These are phyloP conservation scores for Phalacrocorax carbo DNA, from an alignment of 2,113 vertebrate species.

Conservation along the genomic window DNA sequence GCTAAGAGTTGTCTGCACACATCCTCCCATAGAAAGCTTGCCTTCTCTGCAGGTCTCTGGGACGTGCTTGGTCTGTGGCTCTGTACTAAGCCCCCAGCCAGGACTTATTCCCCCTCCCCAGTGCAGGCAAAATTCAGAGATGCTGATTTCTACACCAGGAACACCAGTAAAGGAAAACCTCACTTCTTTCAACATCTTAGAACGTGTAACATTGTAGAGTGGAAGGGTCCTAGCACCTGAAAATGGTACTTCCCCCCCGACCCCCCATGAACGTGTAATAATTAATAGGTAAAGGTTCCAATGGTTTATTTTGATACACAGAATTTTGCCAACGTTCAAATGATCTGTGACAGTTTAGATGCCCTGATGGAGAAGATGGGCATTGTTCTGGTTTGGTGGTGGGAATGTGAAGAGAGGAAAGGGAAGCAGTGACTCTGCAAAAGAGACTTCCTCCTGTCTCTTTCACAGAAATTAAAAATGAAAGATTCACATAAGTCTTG, in stretches of 20 bases:
- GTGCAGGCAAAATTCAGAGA: not conserved
- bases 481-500: not conserved
- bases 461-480: not conserved
- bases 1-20: not conserved
- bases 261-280: not conserved
- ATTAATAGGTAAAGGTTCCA: not conserved
- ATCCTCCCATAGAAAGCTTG: not conserved
- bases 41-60: not conserved
- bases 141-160: not conserved
- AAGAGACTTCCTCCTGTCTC: not conserved
- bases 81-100: not conserved
- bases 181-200: not conserved
- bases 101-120: not conserved
- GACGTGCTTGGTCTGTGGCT: not conserved
- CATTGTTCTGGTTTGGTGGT: not conserved
- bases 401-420: not conserved
- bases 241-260: not conserved
- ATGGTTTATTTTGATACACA: rapidly evolving
- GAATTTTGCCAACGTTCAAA: not conserved
- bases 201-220: not conserved
- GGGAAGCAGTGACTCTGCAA: not conserved
- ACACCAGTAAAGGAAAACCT: not conserved
- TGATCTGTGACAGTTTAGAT: not conserved
- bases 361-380: not conserved
- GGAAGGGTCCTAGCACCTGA: not conserved